These are phyloP conservation scores for Panthera tigris DNA, from an alignment of 2,113 vertebrate species.

Conservation along the genomic window DNA sequence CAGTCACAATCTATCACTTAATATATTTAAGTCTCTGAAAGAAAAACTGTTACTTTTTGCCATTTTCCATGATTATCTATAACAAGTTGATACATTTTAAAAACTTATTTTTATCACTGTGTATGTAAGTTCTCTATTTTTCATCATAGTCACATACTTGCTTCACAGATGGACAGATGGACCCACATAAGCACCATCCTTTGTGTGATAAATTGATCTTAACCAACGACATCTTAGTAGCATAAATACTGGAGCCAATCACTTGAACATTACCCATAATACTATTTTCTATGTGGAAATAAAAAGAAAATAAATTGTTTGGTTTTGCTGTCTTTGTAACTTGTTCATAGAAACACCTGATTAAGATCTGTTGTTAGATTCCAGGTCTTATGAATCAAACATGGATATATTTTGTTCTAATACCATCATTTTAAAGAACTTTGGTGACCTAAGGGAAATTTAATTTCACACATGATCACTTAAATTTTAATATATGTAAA, in stretches of 20 bases:
- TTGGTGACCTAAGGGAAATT: not conserved
- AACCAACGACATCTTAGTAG: not conserved
- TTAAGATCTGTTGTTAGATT: not conserved
- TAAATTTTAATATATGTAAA: not conserved
- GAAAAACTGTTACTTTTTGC: not conserved
- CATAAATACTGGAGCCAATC: not conserved
- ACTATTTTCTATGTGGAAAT: not conserved
- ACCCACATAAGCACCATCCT: not conserved
- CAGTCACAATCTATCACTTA: not conserved
- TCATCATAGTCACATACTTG: not conserved
- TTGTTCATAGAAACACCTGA: not conserved
- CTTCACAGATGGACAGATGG: not conserved
- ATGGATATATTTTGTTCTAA: not conserved
- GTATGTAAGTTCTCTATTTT: not conserved
- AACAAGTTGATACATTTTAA: slow-evolving; percentile 1
- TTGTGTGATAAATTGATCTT: not conserved
- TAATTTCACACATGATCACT: not conserved
- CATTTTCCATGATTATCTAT: slow-evolving; percentile 8
- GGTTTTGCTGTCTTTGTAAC: not conserved
- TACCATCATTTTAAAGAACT: not conserved
- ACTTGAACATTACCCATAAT: not conserved
- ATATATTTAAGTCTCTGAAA: not conserved
- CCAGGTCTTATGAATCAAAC: not conserved
- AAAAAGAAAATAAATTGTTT: slow-evolving; percentile 24
- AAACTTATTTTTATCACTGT: not conserved